A percentile compares a stretch with the other conserved stretches of the same genome.
phyloP scores from a whole-genome alignment of 2,888 invertebrate species.

The Macrosoma leucophasiata region DNA sequence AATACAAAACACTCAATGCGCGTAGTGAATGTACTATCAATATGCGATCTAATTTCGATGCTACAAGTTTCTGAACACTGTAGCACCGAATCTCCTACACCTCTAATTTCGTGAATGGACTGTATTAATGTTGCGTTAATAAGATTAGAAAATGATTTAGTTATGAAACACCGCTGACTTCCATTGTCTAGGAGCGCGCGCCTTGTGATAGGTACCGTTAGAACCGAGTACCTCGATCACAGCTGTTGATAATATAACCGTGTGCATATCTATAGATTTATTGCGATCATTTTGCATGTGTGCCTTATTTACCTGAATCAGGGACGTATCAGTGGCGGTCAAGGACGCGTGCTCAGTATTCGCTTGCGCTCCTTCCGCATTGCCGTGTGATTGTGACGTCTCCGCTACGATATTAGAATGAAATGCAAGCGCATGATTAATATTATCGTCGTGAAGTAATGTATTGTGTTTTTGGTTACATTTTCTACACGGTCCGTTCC shows the following conservation, averaged over 20 bases:
- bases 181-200: conserved; percentile 7
- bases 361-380: too few relatives aligned
- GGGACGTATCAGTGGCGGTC: too few relatives aligned
- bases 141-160: conserved; percentile 19
- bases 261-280: not conserved
- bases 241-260: conserved; percentile 5
- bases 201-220: not conserved
- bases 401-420: conserved; percentile 1
- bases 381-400: not conserved
- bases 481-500: conserved; percentile 4
- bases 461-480: conserved; percentile 8
- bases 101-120: conserved; percentile 22
- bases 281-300: too few relatives aligned
- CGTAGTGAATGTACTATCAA: conserved; percentile 3
- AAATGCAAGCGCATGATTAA: conserved; percentile 1
- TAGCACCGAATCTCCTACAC: conserved; percentile 3
- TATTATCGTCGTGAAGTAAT: conserved; percentile 6
- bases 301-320: too few relatives aligned
- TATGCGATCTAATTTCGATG: conserved; percentile 15
- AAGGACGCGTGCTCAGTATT: conserved; percentile 7
- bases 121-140: conserved; percentile 22
- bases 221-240: conserved; percentile 6
- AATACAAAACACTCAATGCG: conserved; percentile 2
- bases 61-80: conserved; percentile 6
- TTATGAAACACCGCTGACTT: conserved; percentile 7